Conservation (phyloP, 2,888 invertebrate genomes). For the Galerucella pusilla region DNA sequence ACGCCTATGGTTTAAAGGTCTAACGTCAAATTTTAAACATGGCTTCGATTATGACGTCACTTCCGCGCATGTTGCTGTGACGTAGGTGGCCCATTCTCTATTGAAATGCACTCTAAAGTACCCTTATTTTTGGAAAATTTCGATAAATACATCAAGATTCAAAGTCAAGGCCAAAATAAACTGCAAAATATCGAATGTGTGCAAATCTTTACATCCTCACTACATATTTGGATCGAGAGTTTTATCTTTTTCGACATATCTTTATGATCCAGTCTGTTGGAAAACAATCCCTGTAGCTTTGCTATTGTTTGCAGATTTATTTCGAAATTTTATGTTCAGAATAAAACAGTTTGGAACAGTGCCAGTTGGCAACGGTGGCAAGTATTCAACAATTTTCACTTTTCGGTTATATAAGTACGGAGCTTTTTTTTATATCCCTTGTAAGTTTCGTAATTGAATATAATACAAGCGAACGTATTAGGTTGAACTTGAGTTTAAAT, state of each 20-base stretch:
- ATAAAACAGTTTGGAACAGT: constrained; percentile 24
- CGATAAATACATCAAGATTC: no score
- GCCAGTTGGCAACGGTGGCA: constrained; percentile 18
- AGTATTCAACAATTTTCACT: constrained; percentile 18
- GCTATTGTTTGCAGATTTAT: constrained; percentile 26
- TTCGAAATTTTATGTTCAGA: constrained; percentile 22
- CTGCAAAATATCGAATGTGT: background rate
- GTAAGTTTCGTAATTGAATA: background rate
- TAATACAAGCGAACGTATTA: background rate
- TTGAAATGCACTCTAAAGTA: no score
- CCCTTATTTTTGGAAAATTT: no score
- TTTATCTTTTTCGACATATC: background rate
- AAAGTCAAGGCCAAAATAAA: no score
- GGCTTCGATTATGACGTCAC: no score
- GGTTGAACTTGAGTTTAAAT: no score
- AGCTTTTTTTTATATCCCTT: background rate
- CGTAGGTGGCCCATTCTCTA: no score
- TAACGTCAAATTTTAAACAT: no score
- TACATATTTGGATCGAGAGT: background rate
- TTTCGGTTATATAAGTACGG: constrained; percentile 15
- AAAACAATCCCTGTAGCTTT: constrained; percentile 16
- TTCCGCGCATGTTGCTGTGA: no score
- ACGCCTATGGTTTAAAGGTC: no score
- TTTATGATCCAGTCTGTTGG: constrained; percentile 3
- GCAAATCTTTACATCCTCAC: background rate